Evolutionary conservation across 2,888 invertebrate species (phyloP), one percentile per base, ranked within the genome.

Genomic region (Drosophila putrida): DNA sequence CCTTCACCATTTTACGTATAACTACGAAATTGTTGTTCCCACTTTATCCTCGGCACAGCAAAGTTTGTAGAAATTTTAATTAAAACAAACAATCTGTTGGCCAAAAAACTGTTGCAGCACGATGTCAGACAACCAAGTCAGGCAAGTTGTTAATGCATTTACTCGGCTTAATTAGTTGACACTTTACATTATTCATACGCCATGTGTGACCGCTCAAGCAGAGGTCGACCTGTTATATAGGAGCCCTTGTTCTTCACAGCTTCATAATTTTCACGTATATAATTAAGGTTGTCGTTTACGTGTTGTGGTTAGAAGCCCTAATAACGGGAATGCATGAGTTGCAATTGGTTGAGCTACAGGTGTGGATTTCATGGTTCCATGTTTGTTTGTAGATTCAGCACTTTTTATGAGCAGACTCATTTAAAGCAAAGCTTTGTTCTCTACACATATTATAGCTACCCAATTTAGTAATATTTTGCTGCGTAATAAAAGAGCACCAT

Each of bases 91-190:
- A 73, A 64, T 60, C 54, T 76, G 70, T 64, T 65, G 69, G 11
- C 49, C 55, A 46, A 50, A 77, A 51, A 71, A 59, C 41, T 71
- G 61, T 57, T 63, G 50, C 36, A 39, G 35, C 9, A 38, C 27
- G 10, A n/a, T 36, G 10, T 27, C 10, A 25, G 51, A 44, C 28
- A 33, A 44, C 27, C 31, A 31, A 51, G 55, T 38, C 44, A 28
- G 55, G 41, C 67, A 62, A 71, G 55, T 65, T 74, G 67, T 60
- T 71, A 83, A 71, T 84, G 75, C 73, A 49, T 84, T 73, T 75
- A 44, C 75, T 71, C 46, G 57, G 65, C 75, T 80, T 82, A 84
- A 85, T 85, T 80, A 85, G 82, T 68, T 82, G 74, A 67, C 60
- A 71, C 62, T 76, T 54, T 70, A 64, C 78, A 85, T 88, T 65